phyloP scores from a whole-genome alignment of 2,113 vertebrate species.

The Thomomys bottae region DNA sequence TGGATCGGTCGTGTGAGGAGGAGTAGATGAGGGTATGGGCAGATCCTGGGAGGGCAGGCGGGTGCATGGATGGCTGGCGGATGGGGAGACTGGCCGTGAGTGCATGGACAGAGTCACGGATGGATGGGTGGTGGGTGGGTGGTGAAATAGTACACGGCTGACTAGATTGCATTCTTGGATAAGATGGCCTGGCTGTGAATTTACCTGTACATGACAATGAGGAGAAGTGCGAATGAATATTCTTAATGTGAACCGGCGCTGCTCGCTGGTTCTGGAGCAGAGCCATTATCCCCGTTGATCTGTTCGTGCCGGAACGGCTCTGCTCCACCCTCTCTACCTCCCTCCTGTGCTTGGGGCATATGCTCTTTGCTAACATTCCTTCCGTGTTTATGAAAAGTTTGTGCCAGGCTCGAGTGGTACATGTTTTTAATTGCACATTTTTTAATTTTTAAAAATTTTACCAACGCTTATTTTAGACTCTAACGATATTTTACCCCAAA shows the following conservation, averaged over 20 bases:
- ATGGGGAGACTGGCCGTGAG: no score
- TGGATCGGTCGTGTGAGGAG: no score
- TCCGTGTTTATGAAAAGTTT: not conserved
- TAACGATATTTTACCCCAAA: not conserved
- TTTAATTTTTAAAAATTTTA: not conserved
- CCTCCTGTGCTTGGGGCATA: not conserved
- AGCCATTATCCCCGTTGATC: not conserved
- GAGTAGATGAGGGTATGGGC: no score
- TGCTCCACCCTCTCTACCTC: not conserved
- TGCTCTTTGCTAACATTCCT: not conserved
- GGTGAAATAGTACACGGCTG: not conserved
- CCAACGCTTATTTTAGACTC: not conserved
- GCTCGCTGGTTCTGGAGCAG: not conserved
- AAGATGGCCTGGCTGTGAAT: no score
- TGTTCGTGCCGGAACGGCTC: not conserved
- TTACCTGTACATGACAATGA: accelerated
- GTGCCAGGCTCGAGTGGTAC: not conserved
- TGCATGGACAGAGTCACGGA: not conserved
- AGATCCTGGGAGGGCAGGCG: not conserved
- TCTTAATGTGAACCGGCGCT: not conserved
- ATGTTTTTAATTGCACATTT: not conserved
- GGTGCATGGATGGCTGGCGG: accelerated
- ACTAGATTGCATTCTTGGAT: accelerated
- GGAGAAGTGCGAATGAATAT: not conserved
- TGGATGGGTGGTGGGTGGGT: not conserved